phyloP scores from a whole-genome alignment of 2,888 invertebrate genomes.

The Hetaerina titia region DNA sequence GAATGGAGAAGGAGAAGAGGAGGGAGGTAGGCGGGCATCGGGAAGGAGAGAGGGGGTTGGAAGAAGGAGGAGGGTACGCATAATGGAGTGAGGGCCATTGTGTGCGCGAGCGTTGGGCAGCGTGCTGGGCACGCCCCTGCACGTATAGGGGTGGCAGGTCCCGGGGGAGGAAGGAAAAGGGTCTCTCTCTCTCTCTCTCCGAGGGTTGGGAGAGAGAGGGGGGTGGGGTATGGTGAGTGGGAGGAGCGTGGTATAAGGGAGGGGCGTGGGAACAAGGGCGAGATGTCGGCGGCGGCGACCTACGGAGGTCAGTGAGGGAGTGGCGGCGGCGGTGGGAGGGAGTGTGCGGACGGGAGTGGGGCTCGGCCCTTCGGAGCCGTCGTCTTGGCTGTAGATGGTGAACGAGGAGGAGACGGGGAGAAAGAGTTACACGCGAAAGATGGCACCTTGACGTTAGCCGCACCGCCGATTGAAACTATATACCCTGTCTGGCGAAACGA shows the following conservation, averaged over 20 bases:
- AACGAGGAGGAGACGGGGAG: neutral
- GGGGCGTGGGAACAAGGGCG: conserved; percentile 62
- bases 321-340: conserved; percentile 18
- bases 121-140: conserved; percentile 1
- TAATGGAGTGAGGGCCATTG: conserved; percentile 8
- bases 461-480: neutral
- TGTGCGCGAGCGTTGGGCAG: neutral
- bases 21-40: neutral
- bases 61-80: neutral
- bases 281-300: conserved; percentile 44
- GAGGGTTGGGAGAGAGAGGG: neutral
- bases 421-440: neutral
- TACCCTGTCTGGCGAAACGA: too few species aligned
- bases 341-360: neutral
- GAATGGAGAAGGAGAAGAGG: neutral
- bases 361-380: neutral
- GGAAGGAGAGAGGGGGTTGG: neutral
- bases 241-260: neutral
- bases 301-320: conserved; percentile 34
- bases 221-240: neutral
- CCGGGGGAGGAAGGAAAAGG: neutral
- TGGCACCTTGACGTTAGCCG: neutral
- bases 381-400: neutral
- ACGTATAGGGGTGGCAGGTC: neutral
- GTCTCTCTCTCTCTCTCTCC: neutral